Conservation (phyloP, 2,797 vertebrate species). For the Parauchenoglanis ngamensis region DNA sequence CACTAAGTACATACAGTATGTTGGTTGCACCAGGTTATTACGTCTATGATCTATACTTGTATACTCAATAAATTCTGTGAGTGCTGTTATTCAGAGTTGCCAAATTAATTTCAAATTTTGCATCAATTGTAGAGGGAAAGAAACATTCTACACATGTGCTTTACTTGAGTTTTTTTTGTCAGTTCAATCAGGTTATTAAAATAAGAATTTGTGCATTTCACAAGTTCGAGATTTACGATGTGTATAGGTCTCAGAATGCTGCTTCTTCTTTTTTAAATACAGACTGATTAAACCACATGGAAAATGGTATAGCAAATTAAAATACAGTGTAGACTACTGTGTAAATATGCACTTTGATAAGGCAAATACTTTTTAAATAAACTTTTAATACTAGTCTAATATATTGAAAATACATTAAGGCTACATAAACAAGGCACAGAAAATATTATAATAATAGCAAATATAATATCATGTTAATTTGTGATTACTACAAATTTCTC, state of each 20-base stretch:
- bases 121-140: background rate
- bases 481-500: background rate
- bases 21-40: background rate
- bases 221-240: background rate
- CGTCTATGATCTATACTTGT: background rate
- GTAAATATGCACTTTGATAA: too few relatives aligned
- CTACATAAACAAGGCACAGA: background rate
- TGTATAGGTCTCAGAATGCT: background rate
- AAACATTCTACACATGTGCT: background rate
- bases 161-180: background rate
- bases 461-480: background rate
- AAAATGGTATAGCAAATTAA: too few relatives aligned
- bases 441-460: background rate
- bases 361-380: too few relatives aligned
- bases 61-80: background rate
- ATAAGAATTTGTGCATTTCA: background rate
- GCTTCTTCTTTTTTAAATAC: background rate
- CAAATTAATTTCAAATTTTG: background rate
- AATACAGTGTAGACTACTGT: too few relatives aligned
- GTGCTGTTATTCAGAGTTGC: background rate
- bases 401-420: background rate
- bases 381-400: background rate
- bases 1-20: background rate
- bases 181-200: background rate
- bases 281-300: too few relatives aligned